Conservation (phyloP, 2,113 vertebrate genomes). For the Oceanites oceanicus region DNA sequence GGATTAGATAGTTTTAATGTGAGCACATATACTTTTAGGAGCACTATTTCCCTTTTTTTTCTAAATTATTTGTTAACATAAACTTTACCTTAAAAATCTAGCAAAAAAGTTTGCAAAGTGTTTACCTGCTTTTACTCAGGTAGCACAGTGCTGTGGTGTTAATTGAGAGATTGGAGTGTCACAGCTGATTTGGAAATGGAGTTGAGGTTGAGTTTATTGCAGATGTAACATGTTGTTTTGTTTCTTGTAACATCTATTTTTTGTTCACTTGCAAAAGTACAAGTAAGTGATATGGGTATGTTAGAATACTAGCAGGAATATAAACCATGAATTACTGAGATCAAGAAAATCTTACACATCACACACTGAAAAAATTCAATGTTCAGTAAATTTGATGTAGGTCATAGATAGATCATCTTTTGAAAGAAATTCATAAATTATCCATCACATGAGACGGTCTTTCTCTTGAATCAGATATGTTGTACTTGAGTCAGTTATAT, state of each 20-base stretch:
- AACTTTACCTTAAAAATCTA: background rate
- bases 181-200: background rate
- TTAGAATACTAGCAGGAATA: background rate
- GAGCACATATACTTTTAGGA: background rate
- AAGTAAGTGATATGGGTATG: background rate
- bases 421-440: conserved; percentile 1
- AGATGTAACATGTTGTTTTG: background rate
- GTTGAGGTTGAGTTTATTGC: background rate
- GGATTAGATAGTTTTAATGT: background rate
- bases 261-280: background rate
- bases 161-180: background rate
- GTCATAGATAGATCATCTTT: background rate
- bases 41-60: background rate
- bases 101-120: background rate
- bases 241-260: background rate
- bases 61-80: background rate
- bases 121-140: background rate
- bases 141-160: background rate
- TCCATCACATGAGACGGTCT: background rate
- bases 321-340: background rate
- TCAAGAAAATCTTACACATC: background rate
- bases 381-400: background rate
- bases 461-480: background rate
- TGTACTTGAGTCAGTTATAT: background rate
- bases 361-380: background rate